Evolutionary conservation across 2,888 invertebrate species (phyloP).

Genomic region (Siphonodentalium dalli): DNA sequence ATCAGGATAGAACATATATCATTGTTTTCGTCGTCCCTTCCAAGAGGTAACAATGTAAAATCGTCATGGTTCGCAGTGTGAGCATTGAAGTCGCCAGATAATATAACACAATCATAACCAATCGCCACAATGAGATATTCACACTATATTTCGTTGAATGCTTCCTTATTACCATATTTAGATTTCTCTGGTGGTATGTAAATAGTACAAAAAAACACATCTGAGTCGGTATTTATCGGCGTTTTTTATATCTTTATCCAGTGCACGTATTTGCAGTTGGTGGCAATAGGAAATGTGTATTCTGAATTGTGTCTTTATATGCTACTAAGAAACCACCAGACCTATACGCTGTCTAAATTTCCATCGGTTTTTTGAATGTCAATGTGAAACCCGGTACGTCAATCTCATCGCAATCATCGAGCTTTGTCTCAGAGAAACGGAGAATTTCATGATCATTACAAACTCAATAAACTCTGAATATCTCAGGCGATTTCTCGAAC

Average conservation of each 20-base stretch:
- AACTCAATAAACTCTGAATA: neutral
- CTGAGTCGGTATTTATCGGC: neutral
- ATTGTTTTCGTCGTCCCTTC: too few relatives aligned
- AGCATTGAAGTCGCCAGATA: conserved; percentile 8
- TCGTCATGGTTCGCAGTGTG: neutral
- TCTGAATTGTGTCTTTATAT: neutral
- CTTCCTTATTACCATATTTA: neutral
- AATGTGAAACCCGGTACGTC: neutral
- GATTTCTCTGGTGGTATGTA: conserved; percentile 9
- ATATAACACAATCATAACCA: neutral
- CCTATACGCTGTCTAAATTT: neutral
- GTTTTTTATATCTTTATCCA: neutral
- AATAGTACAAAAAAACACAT: conserved; percentile 2
- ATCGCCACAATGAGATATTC: neutral
- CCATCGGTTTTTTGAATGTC: neutral
- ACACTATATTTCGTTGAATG: conserved; percentile 1
- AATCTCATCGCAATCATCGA: conserved; percentile 1
- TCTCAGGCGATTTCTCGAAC: neutral
- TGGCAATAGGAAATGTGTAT: neutral
- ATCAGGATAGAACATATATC: too few relatives aligned
- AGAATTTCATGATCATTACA: conserved; percentile 1
- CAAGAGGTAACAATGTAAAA: too few relatives aligned
- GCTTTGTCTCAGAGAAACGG: neutral
- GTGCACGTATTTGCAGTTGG: neutral
- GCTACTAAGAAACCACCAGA: conserved; percentile 6